Evolutionary conservation across 1,140 invertebrate species (phyloP).

Genomic region (Drosophila orosa): DNA sequence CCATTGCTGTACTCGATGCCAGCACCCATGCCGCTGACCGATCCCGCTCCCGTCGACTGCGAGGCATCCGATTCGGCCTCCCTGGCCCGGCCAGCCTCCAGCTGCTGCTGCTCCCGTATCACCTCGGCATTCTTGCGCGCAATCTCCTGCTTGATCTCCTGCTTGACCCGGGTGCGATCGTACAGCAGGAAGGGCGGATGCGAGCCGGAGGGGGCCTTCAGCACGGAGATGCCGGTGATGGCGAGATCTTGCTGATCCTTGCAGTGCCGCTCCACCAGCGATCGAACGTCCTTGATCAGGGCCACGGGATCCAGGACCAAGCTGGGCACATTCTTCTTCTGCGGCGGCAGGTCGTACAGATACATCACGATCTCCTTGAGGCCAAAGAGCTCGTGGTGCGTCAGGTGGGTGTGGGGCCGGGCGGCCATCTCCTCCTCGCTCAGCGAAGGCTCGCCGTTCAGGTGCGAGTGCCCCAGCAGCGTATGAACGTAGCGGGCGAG

Average conservation of each 20-base stretch:
- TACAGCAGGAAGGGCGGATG: constrained; percentile 60
- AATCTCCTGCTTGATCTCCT: constrained; percentile 82
- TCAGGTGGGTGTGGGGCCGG: constrained; percentile 89
- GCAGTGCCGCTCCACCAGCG: constrained; percentile 93
- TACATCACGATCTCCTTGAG: constrained; percentile 96
- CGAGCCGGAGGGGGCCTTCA: constrained; percentile 81
- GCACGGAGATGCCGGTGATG: constrained; percentile 91
- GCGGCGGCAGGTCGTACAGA: constrained; percentile 93
- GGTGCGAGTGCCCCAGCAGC: constrained; percentile 92
- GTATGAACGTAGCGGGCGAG: constrained; percentile 96
- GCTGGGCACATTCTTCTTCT: constrained; percentile 96
- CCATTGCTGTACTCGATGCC: constrained; percentile 71
- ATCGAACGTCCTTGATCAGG: constrained; percentile 94
- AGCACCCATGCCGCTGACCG: constrained; percentile 17
- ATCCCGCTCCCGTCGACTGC: constrained; percentile 24
- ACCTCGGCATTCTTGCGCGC: constrained; percentile 77
- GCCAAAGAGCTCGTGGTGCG: constrained; percentile 93
- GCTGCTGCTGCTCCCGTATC: constrained; percentile 76
- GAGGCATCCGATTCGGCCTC: constrained; percentile 59
- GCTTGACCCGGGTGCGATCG: constrained; percentile 74
- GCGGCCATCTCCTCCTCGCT: constrained; percentile 79
- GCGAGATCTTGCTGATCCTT: constrained; percentile 93
- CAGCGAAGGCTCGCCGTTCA: constrained; percentile 86
- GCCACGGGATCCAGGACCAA: constrained; percentile 95
- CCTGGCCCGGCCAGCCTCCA: constrained; percentile 62